Percentiles rank a stretch among this genome's conserved stretches.
These are phyloP conservation scores for Fringilla coelebs DNA, from an alignment of 2,797 vertebrate genomes.

Conservation along the genomic window DNA sequence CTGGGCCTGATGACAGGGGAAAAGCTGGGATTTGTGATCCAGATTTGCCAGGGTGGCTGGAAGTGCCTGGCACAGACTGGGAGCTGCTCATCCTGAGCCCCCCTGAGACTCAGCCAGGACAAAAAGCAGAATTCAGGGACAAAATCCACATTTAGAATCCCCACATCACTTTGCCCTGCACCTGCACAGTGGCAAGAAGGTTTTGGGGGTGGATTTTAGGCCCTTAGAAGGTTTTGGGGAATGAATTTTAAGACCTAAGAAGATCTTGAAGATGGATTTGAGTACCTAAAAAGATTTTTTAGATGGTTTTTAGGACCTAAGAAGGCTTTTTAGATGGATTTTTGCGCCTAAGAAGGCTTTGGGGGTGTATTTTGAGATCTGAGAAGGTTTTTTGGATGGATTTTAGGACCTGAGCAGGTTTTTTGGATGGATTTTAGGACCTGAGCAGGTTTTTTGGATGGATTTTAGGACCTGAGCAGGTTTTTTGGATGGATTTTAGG, in stretches of 20 bases:
- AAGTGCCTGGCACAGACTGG: accelerated
- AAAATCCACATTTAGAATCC: accelerated
- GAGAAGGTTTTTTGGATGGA: accelerated
- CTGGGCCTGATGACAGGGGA: not conserved
- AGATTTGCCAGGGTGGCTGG: not conserved
- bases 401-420: too few relatives aligned
- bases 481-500: too few relatives aligned
- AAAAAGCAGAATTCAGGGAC: not conserved
- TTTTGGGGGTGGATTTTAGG: not conserved
- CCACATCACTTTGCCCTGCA: not conserved
- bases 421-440: too few relatives aligned
- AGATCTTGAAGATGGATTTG: not conserved
- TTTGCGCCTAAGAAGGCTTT: not conserved
- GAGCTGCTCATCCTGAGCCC: not conserved
- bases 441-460: not conserved
- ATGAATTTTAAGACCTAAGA: not conserved
- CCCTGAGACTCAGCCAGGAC: not conserved
- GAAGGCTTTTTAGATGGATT: not conserved
- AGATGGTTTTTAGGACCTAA: not conserved
- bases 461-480: accelerated
- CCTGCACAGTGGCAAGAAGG: accelerated
- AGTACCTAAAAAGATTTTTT: not conserved
- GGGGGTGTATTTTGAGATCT: not conserved
- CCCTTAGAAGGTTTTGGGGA: not conserved
- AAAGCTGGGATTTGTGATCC: not conserved